phyloP scores from a whole-genome alignment of 1,140 invertebrate genomes.

The Drosophila parvula region DNA sequence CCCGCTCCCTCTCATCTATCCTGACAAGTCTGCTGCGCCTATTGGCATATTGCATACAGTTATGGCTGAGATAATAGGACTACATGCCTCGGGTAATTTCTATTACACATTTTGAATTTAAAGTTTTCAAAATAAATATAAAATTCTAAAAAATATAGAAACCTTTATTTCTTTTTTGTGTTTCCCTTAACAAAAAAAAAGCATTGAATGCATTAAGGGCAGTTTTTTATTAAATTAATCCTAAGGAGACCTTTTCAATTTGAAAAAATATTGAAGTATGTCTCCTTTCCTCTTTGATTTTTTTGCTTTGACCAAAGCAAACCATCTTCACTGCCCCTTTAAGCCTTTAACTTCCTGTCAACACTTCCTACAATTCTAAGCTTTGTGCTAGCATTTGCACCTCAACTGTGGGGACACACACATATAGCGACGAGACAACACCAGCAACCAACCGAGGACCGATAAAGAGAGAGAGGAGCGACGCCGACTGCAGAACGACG shows the following conservation, averaged over 20 bases:
- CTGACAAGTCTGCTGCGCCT: conserved; percentile 47
- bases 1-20: background rate
- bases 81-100: no score
- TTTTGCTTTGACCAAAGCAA: no score
- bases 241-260: no score
- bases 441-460: background rate
- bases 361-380: background rate
- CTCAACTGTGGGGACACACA: conserved; percentile 20
- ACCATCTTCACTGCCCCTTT: no score
- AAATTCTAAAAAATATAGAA: background rate
- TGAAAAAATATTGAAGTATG: no score
- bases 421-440: background rate
- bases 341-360: background rate
- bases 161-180: no score
- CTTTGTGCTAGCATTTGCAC: background rate
- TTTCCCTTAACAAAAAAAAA: no score
- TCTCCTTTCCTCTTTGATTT: no score
- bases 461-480: conserved; percentile 23
- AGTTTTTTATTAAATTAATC: no score
- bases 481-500: conserved; percentile 52
- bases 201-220: no score
- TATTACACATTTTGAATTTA: no score
- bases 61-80: background rate
- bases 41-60: conserved; percentile 55
- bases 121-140: no score